Evolutionary conservation across 2,888 invertebrate genomes (phyloP).

Genomic region (Amphipoea lucens): DNA sequence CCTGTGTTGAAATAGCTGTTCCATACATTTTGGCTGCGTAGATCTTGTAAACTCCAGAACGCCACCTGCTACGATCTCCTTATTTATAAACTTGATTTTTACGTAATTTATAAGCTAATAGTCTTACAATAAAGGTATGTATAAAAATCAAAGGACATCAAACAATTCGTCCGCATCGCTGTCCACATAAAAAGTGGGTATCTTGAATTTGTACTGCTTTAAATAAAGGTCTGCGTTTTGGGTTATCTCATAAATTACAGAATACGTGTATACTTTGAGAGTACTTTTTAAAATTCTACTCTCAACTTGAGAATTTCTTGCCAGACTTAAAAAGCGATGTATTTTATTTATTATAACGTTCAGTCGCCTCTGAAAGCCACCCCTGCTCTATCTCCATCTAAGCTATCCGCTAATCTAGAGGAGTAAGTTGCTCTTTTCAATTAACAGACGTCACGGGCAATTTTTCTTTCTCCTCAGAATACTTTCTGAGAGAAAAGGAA

Average conservation of each 20-base stretch:
- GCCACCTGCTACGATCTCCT: not conserved
- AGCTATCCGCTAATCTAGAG: constrained; percentile 70
- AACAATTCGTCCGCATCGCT: not conserved
- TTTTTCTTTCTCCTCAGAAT: constrained; percentile 70
- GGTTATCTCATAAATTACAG: not conserved
- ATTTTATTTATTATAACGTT: constrained; percentile 35
- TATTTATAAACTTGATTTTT: too few species aligned
- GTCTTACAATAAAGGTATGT: not conserved
- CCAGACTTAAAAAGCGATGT: constrained; percentile 21
- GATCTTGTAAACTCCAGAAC: not conserved
- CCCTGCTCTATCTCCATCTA: constrained; percentile 45
- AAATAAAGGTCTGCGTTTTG: not conserved
- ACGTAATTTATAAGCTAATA: not conserved
- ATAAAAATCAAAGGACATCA: not conserved
- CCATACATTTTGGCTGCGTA: too few species aligned
- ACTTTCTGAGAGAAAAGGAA: constrained; percentile 64
- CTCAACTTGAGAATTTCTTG: not conserved
- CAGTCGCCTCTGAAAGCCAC: constrained; percentile 1
- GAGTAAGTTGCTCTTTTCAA: constrained; percentile 77
- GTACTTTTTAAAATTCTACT: constrained; percentile 7
- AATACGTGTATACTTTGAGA: not conserved
- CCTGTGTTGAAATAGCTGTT: too few species aligned
- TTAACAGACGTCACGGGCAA: constrained; percentile 76
- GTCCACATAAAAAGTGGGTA: not conserved
- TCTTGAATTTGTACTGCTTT: not conserved